A percentile compares a stretch with the other conserved stretches of the same genome.
phyloP scores from a whole-genome alignment of 2,113 vertebrate species.

The Hypanus sabinus region DNA sequence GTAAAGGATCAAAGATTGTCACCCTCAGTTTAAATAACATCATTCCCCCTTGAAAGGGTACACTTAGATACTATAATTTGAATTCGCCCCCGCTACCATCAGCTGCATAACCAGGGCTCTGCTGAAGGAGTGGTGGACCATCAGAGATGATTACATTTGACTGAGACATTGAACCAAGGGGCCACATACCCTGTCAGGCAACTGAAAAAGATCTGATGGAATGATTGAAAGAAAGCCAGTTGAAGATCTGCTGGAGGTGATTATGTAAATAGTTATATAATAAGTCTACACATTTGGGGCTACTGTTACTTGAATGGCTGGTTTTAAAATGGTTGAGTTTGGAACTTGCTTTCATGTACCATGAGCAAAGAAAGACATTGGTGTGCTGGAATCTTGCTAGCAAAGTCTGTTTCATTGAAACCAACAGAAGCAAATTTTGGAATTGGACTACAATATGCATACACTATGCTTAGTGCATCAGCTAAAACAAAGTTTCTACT shows the following conservation, averaged over 20 bases:
- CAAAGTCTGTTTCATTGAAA: no score
- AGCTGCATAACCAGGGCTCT: background rate
- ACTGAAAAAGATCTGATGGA: background rate
- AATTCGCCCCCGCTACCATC: background rate
- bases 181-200: background rate
- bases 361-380: no score
- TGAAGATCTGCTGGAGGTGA: background rate
- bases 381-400: no score
- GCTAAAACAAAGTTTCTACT: no score
- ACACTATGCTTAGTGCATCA: no score
- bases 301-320: no score
- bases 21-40: background rate
- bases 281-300: no score
- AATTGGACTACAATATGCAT: no score
- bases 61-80: background rate
- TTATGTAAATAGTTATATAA: no score
- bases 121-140: background rate
- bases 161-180: background rate
- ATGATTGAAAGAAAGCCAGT: background rate
- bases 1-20: background rate
- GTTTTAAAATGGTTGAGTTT: no score
- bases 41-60: background rate
- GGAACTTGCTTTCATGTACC: no score
- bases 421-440: no score
- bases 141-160: background rate